Evolutionary conservation across 2,797 vertebrate species (phyloP).

Genomic region (Trichosurus vulpecula): DNA sequence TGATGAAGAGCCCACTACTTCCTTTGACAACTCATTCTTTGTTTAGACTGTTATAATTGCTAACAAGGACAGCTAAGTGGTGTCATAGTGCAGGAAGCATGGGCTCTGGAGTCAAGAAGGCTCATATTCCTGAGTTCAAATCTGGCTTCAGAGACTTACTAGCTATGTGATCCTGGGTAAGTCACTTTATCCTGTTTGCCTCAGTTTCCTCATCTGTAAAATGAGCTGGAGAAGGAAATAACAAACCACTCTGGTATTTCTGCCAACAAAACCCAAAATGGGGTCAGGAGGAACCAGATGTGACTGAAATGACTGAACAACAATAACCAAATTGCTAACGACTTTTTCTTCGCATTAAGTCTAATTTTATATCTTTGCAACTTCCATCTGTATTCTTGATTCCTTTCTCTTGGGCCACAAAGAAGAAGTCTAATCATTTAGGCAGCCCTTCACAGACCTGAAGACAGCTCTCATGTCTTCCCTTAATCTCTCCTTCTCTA

Average conservation of each 20-base stretch:
- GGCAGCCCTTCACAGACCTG: not conserved
- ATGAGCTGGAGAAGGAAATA: not conserved
- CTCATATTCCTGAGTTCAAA: not conserved
- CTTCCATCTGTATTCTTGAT: not conserved
- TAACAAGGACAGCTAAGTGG: not conserved
- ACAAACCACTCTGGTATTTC: not conserved
- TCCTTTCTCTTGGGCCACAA: not conserved
- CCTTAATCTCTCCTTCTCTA: not conserved
- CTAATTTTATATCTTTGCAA: not conserved
- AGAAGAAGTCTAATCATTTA: not conserved
- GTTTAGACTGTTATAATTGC: not conserved
- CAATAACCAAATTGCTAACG: not conserved
- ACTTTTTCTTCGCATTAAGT: not conserved
- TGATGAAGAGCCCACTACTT: not conserved
- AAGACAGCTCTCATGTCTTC: not conserved
- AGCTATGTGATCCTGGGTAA: not conserved
- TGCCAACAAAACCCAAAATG: not conserved
- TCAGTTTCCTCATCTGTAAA: not conserved
- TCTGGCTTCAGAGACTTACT: not conserved
- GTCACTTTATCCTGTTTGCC: not conserved
- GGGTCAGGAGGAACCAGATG: not conserved
- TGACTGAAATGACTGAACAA: not conserved
- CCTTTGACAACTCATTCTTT: not conserved
- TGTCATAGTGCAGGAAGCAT: rapidly evolving
- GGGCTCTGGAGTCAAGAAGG: not conserved